Evolutionary conservation across 2,888 invertebrate species (phyloP), one percentile per base, ranked within the genome.

Genomic region (Alentia gelatinosa): DNA sequence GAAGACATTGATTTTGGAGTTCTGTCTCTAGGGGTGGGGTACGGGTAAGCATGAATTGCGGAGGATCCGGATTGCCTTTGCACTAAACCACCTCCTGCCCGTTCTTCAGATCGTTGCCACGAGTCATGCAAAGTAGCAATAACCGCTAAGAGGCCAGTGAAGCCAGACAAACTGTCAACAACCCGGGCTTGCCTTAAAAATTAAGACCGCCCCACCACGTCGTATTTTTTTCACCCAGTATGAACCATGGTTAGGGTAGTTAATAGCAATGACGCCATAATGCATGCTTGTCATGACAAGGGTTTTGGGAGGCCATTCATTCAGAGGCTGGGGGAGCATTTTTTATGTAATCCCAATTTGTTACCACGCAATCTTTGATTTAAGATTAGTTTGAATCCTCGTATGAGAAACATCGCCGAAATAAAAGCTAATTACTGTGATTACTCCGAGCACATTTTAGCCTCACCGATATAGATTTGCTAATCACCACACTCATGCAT

Each of bases 91-190:
- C 37, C 39, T 79, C 26, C 39, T 79, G 79, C 37, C 79, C 12
- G 23, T 79, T 23, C 23, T 39, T 79, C 79, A 23, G 37, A n/a
- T 0, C 12, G 15, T n/a, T 35, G 37, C 39, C 37, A 19, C 39
- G 19, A 35, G 79, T 79, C 79, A 79, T 39, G 79, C 79, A 79
- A 79, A 23, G 35, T 23, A 35, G n/a, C 68, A 68, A 68, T 68
- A 68, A 30, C 12, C n/a, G 37, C 79, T 37, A 79, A 79, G 79
- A 35, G 37, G 79, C 5, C 26, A 79, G n/a, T 33, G 79, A 68
- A 68, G 68, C 68, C 68, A 68, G 68, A 68, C 68, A 68, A 63
- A 68, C 68, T 68, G 33, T 68, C 33, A 68, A 68, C 68, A 68
- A 68, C 33, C 26, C 12, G 26, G 68, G 30, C 33, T 12, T 30